Evolutionary conservation across 2,888 invertebrate genomes (phyloP), one percentile per base, ranked within the genome.

Genomic region (Brachyopa scutellaris): DNA sequence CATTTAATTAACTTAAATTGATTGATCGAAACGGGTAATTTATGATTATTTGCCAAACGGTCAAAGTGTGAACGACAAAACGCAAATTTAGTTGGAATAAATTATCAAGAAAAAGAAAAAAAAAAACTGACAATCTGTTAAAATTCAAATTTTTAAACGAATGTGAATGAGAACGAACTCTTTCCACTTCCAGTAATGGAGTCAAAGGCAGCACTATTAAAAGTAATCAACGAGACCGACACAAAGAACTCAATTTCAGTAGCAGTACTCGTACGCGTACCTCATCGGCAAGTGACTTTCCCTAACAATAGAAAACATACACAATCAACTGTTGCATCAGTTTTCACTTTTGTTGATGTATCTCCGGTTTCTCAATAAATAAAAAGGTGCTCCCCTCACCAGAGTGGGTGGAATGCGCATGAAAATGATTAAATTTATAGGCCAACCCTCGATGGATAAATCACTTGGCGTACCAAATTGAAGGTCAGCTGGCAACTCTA

Each of bases 201-300:
- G n/a, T 9, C 7, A 26, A 31, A 51, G 17, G n/a, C 19, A 33
- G 5, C n/a, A 36, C n/a, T 6, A 11, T n/a, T 5, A 17, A 17
- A 51, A 51, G 19, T 13, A 29, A 49, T 49, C 1, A 29, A 51
- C 29, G 15, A 13, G n/a, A 9, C 8, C 17, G 49, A 26, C 13
- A 29, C 13, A 23, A 8, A 26, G 13, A 1, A 21, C n/a, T 21
- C 3, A 23, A 47, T 26, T 17, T 11, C 2, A 5, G n/a, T 3
- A 5, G 1, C n/a, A n/a, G n/a, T n/a, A n/a, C n/a, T n/a, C n/a
- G n/a, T n/a, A n/a, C n/a, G n/a, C n/a, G n/a, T n/a, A n/a, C n/a
- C n/a, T n/a, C n/a, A n/a, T n/a, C n/a, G n/a, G n/a, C 9, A 42
- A 53, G 19, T 33, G 62, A 55, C 73, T 73, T 73, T 73, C 73